Evolutionary conservation across 2,888 invertebrate species (phyloP), one percentile per base, ranked within the genome.

Genomic region (Drosophila flavopinicola): DNA sequence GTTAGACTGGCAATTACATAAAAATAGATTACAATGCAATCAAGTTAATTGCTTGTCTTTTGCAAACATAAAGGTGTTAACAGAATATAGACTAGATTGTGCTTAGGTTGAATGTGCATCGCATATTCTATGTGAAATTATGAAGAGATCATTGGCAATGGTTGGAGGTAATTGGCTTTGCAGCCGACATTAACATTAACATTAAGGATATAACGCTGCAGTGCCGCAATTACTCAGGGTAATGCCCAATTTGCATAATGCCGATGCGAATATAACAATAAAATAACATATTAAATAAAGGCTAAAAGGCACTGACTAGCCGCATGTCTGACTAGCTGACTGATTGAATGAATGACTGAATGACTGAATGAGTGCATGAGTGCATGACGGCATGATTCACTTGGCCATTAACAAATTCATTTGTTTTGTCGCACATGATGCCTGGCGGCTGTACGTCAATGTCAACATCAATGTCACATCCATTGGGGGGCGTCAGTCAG

Each of bases 361-460:
- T 17, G 32, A 37, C 32, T 39, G 41, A 48, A 13, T 41, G 53
- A 13, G 24, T 29, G 32, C 27, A 7, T 44, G 48, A 38, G 3
- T 10, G 30, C 20, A 7, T 32, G 57, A 35, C 44, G 29, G 24
- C 20, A 24, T 49, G 52, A 66, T 51, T 71, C 64, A 45, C 29
- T 75, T 75, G 73, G 70, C 75, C 78, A 85, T 88, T 88, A 84
- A 80, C 78, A 88, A 87, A 80, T 79, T 72, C 77, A 87, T 87
- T 87, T 87, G 73, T 75, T 84, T 74, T 82, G 78, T 79, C 67
- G 73, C 78, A 7, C 23, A 47, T 51, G 20, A 39, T 44, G 66
- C 47, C 68, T 53, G 60, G 60, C 59, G 70, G 63, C 59, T 70
- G 74, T 64, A 56, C 54, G 54, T 80, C 78, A 85, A 71, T 76